These are phyloP conservation scores for Drosophila robusta DNA, from an alignment of 2,888 invertebrate species.

Conservation along the genomic window DNA sequence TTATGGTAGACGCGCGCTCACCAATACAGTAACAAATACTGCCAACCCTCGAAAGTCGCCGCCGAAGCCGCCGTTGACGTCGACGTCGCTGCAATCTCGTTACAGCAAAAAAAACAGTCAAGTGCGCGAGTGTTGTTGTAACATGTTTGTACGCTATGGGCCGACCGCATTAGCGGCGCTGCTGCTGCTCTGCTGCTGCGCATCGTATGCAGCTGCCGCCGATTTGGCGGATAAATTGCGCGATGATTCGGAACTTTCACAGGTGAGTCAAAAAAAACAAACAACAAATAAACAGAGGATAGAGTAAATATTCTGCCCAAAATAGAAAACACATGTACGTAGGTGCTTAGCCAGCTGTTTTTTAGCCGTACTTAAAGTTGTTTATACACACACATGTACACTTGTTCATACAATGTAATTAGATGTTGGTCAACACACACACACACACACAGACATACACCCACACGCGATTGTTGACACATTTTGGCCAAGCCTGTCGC, in stretches of 20 bases:
- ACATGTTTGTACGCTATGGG: conserved; percentile 49
- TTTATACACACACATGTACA: conserved; percentile 7
- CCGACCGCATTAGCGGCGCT: conserved; percentile 55
- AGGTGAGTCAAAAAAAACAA: conserved; percentile 86
- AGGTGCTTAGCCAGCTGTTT: conserved; percentile 47
- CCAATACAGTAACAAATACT: conserved; percentile 62
- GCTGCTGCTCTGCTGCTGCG: conserved; percentile 57
- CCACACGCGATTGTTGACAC: conserved; percentile 20
- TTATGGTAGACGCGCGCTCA: conserved; percentile 45
- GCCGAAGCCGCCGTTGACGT: conserved; percentile 24
- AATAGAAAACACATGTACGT: conserved; percentile 46
- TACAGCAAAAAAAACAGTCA: conserved; percentile 40
- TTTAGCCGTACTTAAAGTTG: conserved; percentile 28
- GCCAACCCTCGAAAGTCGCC: conserved; percentile 58
- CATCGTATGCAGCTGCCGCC: conserved; percentile 58
- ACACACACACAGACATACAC: conserved; percentile 8
- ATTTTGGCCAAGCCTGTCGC: conserved; percentile 39
- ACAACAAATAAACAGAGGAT: not conserved
- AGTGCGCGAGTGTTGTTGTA: conserved; percentile 59
- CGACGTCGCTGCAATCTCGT: conserved; percentile 28
- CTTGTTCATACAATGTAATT: conserved; percentile 11
- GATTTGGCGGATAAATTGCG: conserved; percentile 87
- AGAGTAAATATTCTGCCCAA: conserved; percentile 23
- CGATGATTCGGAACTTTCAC: conserved; percentile 88
- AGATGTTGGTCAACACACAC: conserved; percentile 21